Evolutionary conservation across 2,888 invertebrate species (phyloP).

Genomic region (Synanthedon formicaeformis): DNA sequence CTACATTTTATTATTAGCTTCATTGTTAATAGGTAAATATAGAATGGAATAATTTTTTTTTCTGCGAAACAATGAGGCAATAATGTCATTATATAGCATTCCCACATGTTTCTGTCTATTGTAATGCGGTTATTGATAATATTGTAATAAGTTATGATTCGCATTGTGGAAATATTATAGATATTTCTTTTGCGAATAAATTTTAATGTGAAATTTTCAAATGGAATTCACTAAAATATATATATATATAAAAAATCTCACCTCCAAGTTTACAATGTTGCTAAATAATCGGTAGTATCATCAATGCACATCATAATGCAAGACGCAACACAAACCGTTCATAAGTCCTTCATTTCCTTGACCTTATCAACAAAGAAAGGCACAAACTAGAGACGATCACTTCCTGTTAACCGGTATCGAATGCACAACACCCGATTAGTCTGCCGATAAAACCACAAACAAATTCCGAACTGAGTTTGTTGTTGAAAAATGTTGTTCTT

Average conservation of each 20-base stretch:
- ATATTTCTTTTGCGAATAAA: no score
- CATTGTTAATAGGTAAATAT: no score
- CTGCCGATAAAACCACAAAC: background rate
- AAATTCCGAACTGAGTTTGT: background rate
- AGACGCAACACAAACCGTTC: background rate
- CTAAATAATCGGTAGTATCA: no score
- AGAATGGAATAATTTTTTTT: background rate
- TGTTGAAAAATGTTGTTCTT: no score
- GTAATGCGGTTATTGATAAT: background rate
- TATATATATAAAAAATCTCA: no score
- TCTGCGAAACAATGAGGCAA: background rate
- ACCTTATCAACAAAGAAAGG: background rate
- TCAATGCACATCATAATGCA: background rate
- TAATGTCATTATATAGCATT: background rate
- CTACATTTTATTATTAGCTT: no score
- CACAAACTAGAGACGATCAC: background rate
- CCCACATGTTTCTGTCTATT: background rate
- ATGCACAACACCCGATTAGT: background rate
- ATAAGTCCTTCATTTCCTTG: background rate
- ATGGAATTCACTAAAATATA: no score
- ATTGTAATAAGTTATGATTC: background rate
- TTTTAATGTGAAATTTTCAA: no score
- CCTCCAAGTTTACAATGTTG: no score
- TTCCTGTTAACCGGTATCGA: background rate
- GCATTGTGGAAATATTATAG: no score